Evolutionary conservation across 2,113 vertebrate genomes (phyloP).

Genomic region (Ptychochromis oligacanthus): DNA sequence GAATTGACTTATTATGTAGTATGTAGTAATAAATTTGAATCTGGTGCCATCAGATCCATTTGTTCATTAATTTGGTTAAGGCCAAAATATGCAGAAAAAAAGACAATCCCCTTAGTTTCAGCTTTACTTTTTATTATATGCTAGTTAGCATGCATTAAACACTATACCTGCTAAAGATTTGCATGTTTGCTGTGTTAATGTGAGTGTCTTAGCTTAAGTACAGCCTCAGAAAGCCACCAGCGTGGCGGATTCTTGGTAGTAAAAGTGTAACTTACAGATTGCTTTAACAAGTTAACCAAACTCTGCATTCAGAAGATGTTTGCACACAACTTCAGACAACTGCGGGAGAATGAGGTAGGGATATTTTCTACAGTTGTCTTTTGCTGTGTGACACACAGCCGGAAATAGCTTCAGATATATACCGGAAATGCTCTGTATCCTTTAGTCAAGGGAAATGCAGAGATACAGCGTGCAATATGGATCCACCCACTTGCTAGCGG

Average conservation of each 20-base stretch:
- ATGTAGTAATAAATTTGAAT: neutral
- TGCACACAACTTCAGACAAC: neutral
- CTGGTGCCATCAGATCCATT: neutral
- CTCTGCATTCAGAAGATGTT: neutral
- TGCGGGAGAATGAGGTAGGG: too few species aligned
- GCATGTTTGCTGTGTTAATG: neutral
- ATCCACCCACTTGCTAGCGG: too few species aligned
- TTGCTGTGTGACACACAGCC: too few species aligned
- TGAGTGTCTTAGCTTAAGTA: too few species aligned
- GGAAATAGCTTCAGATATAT: too few species aligned
- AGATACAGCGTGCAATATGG: too few species aligned
- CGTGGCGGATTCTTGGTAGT: too few species aligned
- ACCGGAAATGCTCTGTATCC: too few species aligned
- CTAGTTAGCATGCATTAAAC: neutral
- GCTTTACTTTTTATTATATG: neutral
- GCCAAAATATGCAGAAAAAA: neutral
- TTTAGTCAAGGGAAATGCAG: too few species aligned
- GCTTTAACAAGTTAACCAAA: neutral
- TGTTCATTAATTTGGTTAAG: neutral
- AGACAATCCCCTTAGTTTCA: neutral
- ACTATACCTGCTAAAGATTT: neutral
- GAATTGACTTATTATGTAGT: neutral
- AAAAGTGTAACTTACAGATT: neutral
- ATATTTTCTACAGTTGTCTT: too few species aligned
- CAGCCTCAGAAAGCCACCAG: too few species aligned